Conservation (phyloP, 1,140 invertebrate species). For the Leptopilina boulardi region DNA sequence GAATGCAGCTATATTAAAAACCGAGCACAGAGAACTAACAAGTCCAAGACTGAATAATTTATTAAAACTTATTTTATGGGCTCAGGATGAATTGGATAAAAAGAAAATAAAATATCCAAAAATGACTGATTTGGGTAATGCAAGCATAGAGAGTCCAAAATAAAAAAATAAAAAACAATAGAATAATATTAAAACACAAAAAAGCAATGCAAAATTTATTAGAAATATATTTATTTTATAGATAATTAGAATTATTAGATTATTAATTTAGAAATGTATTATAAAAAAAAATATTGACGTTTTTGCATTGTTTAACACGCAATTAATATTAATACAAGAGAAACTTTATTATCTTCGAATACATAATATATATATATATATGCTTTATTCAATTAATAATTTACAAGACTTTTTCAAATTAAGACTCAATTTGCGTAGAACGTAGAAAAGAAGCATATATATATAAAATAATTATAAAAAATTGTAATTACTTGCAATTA, state of each 20-base stretch:
- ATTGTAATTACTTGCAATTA: constrained; percentile 34
- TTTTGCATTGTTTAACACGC: constrained; percentile 53
- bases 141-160: constrained; percentile 87
- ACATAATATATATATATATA: neutral
- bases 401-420: neutral
- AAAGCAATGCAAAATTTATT: constrained; percentile 22
- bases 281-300: constrained; percentile 42
- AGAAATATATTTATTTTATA: constrained; percentile 33
- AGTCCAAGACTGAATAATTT: constrained; percentile 93
- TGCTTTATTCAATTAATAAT: constrained; percentile 36
- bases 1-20: constrained; percentile 96
- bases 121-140: constrained; percentile 91
- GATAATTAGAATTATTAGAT: constrained; percentile 6
- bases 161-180: constrained; percentile 66
- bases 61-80: constrained; percentile 95
- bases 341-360: constrained; percentile 1
- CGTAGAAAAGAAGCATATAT: neutral
- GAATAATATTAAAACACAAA: too few relatives aligned
- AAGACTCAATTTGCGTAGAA: neutral
- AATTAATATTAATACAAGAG: neutral
- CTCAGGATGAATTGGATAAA: constrained; percentile 95
- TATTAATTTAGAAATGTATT: constrained; percentile 32
- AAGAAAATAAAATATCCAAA: constrained; percentile 95
- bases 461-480: constrained; percentile 34
- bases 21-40: constrained; percentile 92